Evolutionary conservation across 2,797 vertebrate genomes (phyloP).

Genomic region (Synaphobranchus kaupii): DNA sequence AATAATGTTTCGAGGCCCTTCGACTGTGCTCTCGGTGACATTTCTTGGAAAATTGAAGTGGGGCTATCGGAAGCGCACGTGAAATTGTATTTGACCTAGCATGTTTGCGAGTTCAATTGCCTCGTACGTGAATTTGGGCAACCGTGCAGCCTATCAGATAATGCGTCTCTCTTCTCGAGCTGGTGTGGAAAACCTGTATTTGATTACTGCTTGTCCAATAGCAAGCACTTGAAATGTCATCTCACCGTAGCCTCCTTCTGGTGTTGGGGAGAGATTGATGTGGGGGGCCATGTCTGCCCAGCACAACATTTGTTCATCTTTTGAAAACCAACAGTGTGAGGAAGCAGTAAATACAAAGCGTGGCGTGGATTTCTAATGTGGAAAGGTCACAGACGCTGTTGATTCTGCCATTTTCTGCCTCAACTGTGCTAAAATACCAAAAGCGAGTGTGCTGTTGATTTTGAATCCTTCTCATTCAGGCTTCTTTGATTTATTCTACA

Average conservation of each 20-base stretch:
- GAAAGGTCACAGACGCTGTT: constrained; percentile 58
- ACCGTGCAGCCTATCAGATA: constrained; percentile 30
- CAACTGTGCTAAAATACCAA: constrained; percentile 53
- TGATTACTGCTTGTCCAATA: constrained; percentile 6
- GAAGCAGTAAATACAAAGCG: constrained; percentile 33
- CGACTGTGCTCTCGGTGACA: neutral
- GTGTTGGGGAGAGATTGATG: neutral
- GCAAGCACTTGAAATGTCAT: constrained; percentile 8
- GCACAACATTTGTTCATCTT: constrained; percentile 43
- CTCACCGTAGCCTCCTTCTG: neutral
- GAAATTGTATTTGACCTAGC: constrained; percentile 27
- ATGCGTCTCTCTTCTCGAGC: neutral
- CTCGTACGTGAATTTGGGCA: neutral
- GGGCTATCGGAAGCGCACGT: constrained; percentile 32
- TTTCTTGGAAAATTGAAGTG: constrained; percentile 37
- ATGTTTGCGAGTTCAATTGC: neutral
- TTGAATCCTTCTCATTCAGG: constrained; percentile 27
- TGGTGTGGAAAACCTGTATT: neutral
- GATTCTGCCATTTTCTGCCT: constrained; percentile 52
- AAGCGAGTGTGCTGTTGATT: constrained; percentile 42
- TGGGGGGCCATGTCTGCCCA: constrained; percentile 33
- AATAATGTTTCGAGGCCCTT: neutral
- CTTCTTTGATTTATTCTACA: constrained; percentile 60
- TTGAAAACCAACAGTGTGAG: constrained; percentile 37
- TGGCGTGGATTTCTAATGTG: constrained; percentile 39